Evolutionary conservation across 2,888 invertebrate species (phyloP), one percentile per base, ranked within the genome.

Genomic region (Hofmannophila pseudospretella): DNA sequence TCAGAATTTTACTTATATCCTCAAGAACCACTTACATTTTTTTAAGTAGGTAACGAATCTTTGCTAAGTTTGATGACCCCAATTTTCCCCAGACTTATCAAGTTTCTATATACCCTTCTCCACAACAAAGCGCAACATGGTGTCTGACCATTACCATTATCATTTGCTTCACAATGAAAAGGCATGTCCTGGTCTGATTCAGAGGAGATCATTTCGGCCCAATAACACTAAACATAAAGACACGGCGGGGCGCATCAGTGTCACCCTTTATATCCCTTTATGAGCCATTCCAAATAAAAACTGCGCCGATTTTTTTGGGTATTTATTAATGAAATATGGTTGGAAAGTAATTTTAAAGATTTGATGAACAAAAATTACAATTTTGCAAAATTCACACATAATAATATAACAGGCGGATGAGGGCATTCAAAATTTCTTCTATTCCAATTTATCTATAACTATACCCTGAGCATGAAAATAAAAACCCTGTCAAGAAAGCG

Each of bases 221-320:
- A 79, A 84, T 84, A 81, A 77, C 69, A 72, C 70, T 68, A 71
- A 71, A 75, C 69, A 80, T 78, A 81, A 82, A 85, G 80, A 73
- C 78, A 71, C 85, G 77, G 78, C 78, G 54, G 82, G 81, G 75
- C 60, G 75, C 74, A 78, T 77, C 71, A 69, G 54, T 81, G 77
- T 79, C 81, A 80, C 80, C 81, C 81, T 72, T 78, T 75, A 70
- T 72, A 57, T 51, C 51, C 62, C 49, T 55, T 60, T 65, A 67
- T 68, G 66, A 39, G 29, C 30, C 30, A 39, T 36, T 27, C 27
- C 31, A 33, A 36, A 38, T 42, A 42, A 39, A 42, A 27, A 25
- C 25, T 9, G 9, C 23, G n/a, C 23, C 22, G 22, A 22, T 22
- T 16, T 16, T 16, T 16, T 16, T 16, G 16, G 16, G 16, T n/a